These are phyloP conservation scores for Dione vanillae DNA, from an alignment of 2,888 invertebrate genomes.

Conservation along the genomic window DNA sequence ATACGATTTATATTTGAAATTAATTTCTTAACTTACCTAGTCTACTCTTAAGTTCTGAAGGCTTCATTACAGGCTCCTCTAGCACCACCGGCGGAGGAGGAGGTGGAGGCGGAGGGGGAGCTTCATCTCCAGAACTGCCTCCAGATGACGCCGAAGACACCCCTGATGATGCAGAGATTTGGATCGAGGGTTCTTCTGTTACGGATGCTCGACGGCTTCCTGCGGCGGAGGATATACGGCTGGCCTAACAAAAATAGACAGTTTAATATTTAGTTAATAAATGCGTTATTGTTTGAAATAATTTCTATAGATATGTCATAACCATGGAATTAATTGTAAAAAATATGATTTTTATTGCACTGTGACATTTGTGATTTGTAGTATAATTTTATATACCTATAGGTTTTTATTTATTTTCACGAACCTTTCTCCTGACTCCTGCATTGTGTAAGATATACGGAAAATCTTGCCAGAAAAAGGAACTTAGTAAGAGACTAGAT, in stretches of 20 bases:
- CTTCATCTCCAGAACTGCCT: constrained; percentile 75
- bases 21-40: constrained; percentile 61
- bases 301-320: not conserved
- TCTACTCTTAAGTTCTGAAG: constrained; percentile 85
- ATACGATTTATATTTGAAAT: not conserved
- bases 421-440: too few relatives aligned
- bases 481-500: too few relatives aligned
- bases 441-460: too few relatives aligned
- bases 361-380: too few relatives aligned
- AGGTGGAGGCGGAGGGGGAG: constrained; percentile 90
- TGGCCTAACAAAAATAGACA: constrained; percentile 61
- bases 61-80: constrained; percentile 87
- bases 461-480: too few relatives aligned
- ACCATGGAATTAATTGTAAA: too few relatives aligned
- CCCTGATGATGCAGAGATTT: constrained; percentile 70
- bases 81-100: constrained; percentile 84
- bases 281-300: not conserved
- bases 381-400: too few relatives aligned
- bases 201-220: constrained; percentile 76
- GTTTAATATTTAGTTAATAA: not conserved
- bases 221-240: constrained; percentile 75
- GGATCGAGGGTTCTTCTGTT: constrained; percentile 66
- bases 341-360: too few relatives aligned
- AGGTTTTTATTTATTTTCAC: too few relatives aligned
- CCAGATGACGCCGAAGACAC: constrained; percentile 70